Evolutionary conservation across 2,797 vertebrate genomes (phyloP).

Genomic region (Gallinago stenura): DNA sequence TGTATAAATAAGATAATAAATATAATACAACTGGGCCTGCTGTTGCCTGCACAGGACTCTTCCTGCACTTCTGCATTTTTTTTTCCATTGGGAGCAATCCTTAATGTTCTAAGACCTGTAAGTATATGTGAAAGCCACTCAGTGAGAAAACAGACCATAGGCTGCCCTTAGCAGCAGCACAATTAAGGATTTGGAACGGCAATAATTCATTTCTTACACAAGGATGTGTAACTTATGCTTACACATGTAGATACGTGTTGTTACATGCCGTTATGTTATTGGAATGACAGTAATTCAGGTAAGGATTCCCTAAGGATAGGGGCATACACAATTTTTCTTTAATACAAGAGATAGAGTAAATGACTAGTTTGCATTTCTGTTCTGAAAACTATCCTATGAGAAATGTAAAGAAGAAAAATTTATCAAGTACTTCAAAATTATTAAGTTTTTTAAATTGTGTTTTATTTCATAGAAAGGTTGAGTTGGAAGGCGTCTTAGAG

Average conservation of each 20-base stretch:
- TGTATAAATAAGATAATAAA: not conserved
- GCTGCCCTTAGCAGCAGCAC: not conserved
- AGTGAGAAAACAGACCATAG: not conserved
- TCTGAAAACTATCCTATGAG: not conserved
- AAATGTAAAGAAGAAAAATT: not conserved
- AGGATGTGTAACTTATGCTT: too few species aligned
- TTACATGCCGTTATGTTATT: too few species aligned
- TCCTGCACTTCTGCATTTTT: not conserved
- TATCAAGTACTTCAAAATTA: not conserved
- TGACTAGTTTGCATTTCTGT: not conserved
- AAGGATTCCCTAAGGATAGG: not conserved
- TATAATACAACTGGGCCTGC: not conserved
- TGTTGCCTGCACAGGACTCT: not conserved
- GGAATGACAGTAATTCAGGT: too few species aligned
- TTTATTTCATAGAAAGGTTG: not conserved
- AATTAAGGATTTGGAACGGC: not conserved
- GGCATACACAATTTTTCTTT: not conserved
- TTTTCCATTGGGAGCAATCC: not conserved
- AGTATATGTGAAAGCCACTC: too few species aligned
- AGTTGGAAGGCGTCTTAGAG: not conserved
- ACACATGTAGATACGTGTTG: too few species aligned
- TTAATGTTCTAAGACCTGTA: not conserved
- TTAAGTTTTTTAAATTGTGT: not conserved
- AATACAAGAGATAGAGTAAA: not conserved
- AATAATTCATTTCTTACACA: not conserved